A percentile compares a stretch with the other conserved stretches of the same genome.
Evolutionary conservation across 2,113 vertebrate species (phyloP).

Genomic region (Daboia siamensis): DNA sequence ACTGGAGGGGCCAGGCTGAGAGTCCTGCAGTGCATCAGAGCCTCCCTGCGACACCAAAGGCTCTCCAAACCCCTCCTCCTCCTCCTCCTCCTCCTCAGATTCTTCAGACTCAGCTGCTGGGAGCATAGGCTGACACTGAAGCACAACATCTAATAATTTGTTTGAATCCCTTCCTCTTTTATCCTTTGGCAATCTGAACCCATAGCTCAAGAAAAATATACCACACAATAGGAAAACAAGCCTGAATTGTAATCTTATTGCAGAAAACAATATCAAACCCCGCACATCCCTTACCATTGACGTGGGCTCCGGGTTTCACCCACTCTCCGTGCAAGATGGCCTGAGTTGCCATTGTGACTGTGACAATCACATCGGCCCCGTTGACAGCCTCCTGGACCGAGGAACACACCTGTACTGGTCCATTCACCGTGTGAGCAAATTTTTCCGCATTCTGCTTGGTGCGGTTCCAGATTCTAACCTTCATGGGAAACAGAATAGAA

Average conservation of each 20-base stretch:
- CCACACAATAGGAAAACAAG: background rate
- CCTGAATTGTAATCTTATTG: no score
- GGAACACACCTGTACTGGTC: slow-evolving; percentile 71
- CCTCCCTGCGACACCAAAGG: no score
- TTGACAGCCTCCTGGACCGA: slow-evolving; percentile 82
- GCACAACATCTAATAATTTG: background rate
- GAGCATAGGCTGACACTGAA: no score
- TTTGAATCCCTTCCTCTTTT: background rate
- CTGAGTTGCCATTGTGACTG: slow-evolving; percentile 82
- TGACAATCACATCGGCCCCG: slow-evolving; percentile 89
- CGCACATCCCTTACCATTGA: slow-evolving; percentile 76
- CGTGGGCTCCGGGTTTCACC: slow-evolving; percentile 92
- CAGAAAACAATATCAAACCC: accelerated
- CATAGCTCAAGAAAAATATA: background rate
- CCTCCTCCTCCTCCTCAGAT: no score
- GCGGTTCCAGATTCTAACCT: slow-evolving; percentile 91
- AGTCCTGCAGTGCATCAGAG: no score
- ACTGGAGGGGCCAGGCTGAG: no score
- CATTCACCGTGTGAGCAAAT: slow-evolving; percentile 68
- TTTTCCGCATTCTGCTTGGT: slow-evolving; percentile 66
- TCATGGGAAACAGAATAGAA: background rate
- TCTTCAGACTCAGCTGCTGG: no score
- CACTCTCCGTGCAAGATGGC: slow-evolving; percentile 86
- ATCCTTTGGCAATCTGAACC: background rate
- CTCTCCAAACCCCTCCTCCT: no score